These are phyloP conservation scores for Rhynchophorus ferrugineus DNA, from an alignment of 1,140 invertebrate genomes.

Conservation along the genomic window DNA sequence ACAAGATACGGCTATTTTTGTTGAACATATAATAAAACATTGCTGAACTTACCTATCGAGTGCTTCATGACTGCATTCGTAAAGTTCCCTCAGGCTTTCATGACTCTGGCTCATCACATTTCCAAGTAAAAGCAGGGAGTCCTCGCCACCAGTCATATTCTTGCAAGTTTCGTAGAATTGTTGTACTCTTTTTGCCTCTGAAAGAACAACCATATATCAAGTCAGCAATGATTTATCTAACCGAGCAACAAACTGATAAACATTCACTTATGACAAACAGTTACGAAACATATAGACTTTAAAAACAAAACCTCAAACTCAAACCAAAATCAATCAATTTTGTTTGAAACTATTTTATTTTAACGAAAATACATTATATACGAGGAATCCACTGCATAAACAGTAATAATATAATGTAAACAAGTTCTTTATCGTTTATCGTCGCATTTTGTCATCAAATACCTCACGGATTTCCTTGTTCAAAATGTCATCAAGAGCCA, in stretches of 20 bases:
- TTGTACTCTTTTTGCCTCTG: constrained; percentile 74
- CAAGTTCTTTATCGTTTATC: too few relatives aligned
- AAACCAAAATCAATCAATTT: too few relatives aligned
- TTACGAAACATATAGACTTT: too few relatives aligned
- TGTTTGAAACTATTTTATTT: constrained; percentile 9
- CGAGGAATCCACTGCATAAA: not conserved
- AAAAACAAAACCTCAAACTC: constrained; percentile 4
- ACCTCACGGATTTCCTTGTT: not conserved
- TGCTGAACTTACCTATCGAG: constrained; percentile 55
- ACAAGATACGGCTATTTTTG: too few relatives aligned
- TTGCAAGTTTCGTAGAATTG: constrained; percentile 64
- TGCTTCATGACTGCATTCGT: constrained; percentile 89
- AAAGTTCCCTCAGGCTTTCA: constrained; percentile 71
- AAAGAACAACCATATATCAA: constrained; percentile 5
- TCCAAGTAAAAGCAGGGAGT: constrained; percentile 59
- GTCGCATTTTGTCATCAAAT: too few relatives aligned
- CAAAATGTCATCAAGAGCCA: too few relatives aligned
- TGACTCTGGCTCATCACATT: constrained; percentile 86
- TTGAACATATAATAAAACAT: too few relatives aligned
- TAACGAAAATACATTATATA: constrained; percentile 1
- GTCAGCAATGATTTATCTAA: too few relatives aligned
- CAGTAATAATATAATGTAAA: not conserved
- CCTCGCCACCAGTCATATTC: constrained; percentile 41
- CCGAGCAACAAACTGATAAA: too few relatives aligned
- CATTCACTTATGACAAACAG: too few relatives aligned